Conservation (phyloP, 2,888 invertebrate species). For the Poecilobothrus nobilitatus region DNA sequence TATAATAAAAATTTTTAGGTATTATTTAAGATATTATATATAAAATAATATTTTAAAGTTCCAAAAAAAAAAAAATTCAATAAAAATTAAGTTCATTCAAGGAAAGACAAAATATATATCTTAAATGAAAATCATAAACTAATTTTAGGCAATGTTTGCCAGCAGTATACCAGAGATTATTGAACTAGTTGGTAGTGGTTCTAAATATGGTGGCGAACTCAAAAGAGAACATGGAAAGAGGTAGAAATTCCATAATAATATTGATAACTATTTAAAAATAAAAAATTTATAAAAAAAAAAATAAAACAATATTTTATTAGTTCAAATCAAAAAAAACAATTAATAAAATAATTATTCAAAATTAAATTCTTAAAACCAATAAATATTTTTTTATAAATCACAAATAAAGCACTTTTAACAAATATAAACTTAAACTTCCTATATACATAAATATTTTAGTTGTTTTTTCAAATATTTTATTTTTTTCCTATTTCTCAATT, state of each 20-base stretch:
- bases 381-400: no score
- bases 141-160: constrained; percentile 97
- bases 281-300: constrained; percentile 20
- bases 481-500: no score
- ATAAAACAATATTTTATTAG: neutral
- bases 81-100: no score
- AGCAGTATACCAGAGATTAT: constrained; percentile 99
- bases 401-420: neutral
- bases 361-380: no score
- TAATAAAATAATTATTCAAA: no score
- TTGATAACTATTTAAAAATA: constrained; percentile 24
- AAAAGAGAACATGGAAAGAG: constrained; percentile 99
- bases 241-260: constrained; percentile 51
- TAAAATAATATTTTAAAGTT: no score
- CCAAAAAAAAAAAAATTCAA: no score
- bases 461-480: neutral
- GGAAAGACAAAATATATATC: constrained; percentile 20
- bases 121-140: constrained; percentile 27
- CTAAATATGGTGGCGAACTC: constrained; percentile 99
- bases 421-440: neutral
- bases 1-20: no score
- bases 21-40: no score
- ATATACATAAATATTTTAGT: no score
- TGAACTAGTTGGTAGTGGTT: constrained; percentile 98
- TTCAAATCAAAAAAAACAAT: no score